Evolutionary conservation across 2,797 vertebrate genomes (phyloP).

Genomic region (Channa striata): DNA sequence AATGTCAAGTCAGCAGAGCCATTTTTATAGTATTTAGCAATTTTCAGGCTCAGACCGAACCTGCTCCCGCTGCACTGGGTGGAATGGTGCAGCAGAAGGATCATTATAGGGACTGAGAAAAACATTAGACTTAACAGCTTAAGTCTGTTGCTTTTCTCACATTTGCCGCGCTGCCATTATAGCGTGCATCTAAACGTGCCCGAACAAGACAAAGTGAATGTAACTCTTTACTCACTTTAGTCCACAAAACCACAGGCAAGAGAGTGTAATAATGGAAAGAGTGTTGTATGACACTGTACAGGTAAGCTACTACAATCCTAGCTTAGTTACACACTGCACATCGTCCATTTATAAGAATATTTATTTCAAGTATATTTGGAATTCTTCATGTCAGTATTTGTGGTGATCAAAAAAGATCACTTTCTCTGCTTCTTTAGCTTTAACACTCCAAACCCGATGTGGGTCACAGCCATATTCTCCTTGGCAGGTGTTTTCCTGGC

Average conservation of each 20-base stretch:
- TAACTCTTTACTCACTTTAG: constrained; percentile 22
- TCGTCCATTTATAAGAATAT: no score
- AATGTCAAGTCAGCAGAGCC: background rate
- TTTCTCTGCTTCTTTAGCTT: background rate
- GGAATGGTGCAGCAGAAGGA: constrained; percentile 1
- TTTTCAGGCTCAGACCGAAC: background rate
- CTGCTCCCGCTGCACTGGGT: background rate
- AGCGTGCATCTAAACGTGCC: constrained; percentile 8
- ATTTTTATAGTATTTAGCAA: background rate
- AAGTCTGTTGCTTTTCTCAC: constrained; percentile 4
- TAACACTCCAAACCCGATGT: background rate
- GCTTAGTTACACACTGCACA: background rate
- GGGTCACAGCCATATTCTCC: background rate
- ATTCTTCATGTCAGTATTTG: constrained; percentile 4
- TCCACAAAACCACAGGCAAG: constrained; percentile 24
- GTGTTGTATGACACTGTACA: no score
- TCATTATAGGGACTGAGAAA: constrained; percentile 10
- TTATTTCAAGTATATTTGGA: background rate
- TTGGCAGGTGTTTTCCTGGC: constrained; percentile 11
- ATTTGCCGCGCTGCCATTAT: constrained; percentile 12
- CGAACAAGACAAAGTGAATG: constrained; percentile 16
- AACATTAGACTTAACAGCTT: constrained; percentile 7
- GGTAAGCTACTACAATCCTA: constrained; percentile 4
- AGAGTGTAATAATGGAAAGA: constrained; percentile 2
- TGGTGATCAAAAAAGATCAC: constrained; percentile 1